Percentiles rank a stretch among this genome's conserved stretches.
Conservation (phyloP, 2,113 vertebrate genomes). For the Semicossyphus pulcher region DNA sequence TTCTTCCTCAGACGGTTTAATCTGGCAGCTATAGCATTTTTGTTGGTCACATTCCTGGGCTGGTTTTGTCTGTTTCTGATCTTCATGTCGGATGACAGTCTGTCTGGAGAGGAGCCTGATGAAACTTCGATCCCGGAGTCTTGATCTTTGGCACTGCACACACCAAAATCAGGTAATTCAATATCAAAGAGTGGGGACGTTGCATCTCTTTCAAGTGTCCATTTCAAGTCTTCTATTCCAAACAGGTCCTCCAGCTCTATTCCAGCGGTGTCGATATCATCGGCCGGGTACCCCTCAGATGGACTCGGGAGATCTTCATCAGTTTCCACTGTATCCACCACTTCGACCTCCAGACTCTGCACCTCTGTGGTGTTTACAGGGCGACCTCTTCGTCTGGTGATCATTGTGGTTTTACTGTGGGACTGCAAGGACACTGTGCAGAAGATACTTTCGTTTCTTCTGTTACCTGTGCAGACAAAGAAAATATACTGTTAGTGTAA, state of each 20-base stretch:
- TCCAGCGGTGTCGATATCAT: slow-evolving; percentile 57
- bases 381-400: slow-evolving; percentile 82
- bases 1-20: slow-evolving; percentile 95
- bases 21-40: slow-evolving; percentile 91
- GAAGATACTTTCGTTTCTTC: background rate
- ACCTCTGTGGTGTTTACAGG: slow-evolving; percentile 24
- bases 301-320: slow-evolving; percentile 26
- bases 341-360: slow-evolving; percentile 49
- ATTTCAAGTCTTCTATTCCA: slow-evolving; percentile 71
- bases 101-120: slow-evolving; percentile 52
- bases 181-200: slow-evolving; percentile 58
- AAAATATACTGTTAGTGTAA: background rate
- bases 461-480: slow-evolving; percentile 25
- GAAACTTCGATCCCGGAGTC: slow-evolving; percentile 42
- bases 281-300: slow-evolving; percentile 25
- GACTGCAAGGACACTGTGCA: background rate
- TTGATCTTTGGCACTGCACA: slow-evolving; percentile 26
- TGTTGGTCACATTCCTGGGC: slow-evolving; percentile 71
- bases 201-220: slow-evolving; percentile 69
- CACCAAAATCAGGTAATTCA: slow-evolving; percentile 39
- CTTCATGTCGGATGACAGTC: slow-evolving; percentile 15
- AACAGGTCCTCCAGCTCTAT: slow-evolving; percentile 79
- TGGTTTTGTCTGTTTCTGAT: slow-evolving; percentile 54
- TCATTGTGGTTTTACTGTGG: slow-evolving; percentile 64
- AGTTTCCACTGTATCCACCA: slow-evolving; percentile 30